Evolutionary conservation across 2,113 vertebrate species (phyloP).

Genomic region (Aptenodytes forsteri): DNA sequence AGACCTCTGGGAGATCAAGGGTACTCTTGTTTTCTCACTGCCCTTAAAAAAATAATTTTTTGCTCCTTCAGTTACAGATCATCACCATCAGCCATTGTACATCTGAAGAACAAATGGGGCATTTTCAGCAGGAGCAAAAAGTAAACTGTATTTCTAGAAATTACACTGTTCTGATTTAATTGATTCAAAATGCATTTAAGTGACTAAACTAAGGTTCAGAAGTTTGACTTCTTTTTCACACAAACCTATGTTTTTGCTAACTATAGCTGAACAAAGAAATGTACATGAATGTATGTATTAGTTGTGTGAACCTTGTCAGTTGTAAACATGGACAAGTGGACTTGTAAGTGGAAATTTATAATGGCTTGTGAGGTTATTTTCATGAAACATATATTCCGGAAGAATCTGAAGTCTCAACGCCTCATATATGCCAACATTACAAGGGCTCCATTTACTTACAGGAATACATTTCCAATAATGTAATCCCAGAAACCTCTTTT

Average conservation of each 20-base stretch:
- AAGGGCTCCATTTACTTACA: background rate
- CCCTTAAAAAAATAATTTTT: background rate
- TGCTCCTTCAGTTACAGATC: background rate
- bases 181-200: background rate
- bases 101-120: background rate
- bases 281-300: background rate
- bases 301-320: background rate
- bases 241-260: background rate
- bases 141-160: background rate
- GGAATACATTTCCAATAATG: background rate
- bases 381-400: background rate
- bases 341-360: background rate
- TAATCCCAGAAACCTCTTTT: background rate
- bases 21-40: background rate
- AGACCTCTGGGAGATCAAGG: background rate
- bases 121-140: background rate
- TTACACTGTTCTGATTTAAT: background rate
- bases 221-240: background rate
- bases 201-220: background rate
- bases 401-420: background rate
- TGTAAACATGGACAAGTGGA: background rate
- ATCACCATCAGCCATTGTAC: background rate
- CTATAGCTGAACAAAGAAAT: background rate
- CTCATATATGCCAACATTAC: background rate
- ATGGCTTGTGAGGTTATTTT: background rate